Evolutionary conservation across 1,140 invertebrate species (phyloP).

Genomic region (Heliothis subflexa): DNA sequence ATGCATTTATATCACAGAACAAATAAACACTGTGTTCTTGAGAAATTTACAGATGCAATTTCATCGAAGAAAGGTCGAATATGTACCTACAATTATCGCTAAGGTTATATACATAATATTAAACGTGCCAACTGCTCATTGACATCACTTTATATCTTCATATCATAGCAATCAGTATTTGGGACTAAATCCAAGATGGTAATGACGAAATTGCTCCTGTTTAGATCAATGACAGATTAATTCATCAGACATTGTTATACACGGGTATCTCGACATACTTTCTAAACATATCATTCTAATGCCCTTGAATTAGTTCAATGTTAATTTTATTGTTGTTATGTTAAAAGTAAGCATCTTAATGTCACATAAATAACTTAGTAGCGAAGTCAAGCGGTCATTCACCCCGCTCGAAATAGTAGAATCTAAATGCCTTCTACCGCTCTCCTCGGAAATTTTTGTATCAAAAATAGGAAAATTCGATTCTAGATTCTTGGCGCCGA

Average conservation of each 20-base stretch:
- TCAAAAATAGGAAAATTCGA: conserved; percentile 40
- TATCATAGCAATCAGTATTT: neutral
- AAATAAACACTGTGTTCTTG: conserved; percentile 18
- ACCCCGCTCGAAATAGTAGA: conserved; percentile 49
- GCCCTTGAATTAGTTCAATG: conserved; percentile 44
- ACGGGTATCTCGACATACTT: neutral
- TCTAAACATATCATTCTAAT: conserved; percentile 3
- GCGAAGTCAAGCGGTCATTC: conserved; percentile 44
- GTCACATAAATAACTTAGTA: conserved; percentile 43
- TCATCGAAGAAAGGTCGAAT: conserved; percentile 28
- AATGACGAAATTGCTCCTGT: neutral
- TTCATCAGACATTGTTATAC: neutral
- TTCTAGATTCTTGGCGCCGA: conserved; percentile 34
- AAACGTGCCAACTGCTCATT: conserved; percentile 1
- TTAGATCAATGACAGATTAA: neutral
- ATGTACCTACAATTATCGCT: conserved; percentile 9
- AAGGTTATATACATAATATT: conserved; percentile 9
- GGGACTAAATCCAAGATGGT: conserved; percentile 14
- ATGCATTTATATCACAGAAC: neutral
- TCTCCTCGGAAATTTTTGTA: conserved; percentile 18
- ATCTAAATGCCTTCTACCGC: conserved; percentile 6
- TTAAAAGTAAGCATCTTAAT: conserved; percentile 33
- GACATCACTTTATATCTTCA: neutral
- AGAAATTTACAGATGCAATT: neutral
- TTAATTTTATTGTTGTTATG: conserved; percentile 35